Evolutionary conservation across 2,888 invertebrate genomes (phyloP), one percentile per base, ranked within the genome.

Genomic region (Troides helena): DNA sequence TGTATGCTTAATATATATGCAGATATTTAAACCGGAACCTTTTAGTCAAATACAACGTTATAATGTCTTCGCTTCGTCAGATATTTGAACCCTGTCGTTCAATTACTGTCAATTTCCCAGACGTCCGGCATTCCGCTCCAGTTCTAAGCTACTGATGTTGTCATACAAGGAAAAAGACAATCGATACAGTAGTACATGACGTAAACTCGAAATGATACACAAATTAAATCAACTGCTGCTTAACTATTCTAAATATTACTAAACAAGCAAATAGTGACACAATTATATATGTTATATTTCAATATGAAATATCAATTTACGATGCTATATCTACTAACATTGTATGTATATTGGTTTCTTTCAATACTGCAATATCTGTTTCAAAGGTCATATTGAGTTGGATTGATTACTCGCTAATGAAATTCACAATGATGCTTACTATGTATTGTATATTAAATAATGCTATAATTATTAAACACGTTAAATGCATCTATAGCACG

Each of bases 51-150:
- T n/a, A 39, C 43, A 2, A 58, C 23, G 14, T 23, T 59, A 58
- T 39, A 23, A 23, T 57, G 23, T 59, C 65, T 58, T 36, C 14
- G 65, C 25, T n/a, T 8, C 36, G 36, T 30, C 60, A 60, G 60
- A 66, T 60, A 66, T 66, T 66, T 66, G 66, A 66, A 66, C 60
- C 59, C 66, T 66, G 66, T 60, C 60, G 57, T 65, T 65, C 65
- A 65, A 65, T 65, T 65, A 65, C 59, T 46, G 65, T 25, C 65
- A 65, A 65, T 65, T 65, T 65, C 65, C 46, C 59, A 59, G 65
- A 65, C 65, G 65, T 65, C 65, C 65, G 59, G 65, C 59, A 65
- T 65, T 65, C 59, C 65, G 65, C 46, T 59, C 65, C n/a, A 59
- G 43, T 59, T 65, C 43, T 43, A 25, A 46, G 46, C 12, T 2